Conservation (phyloP, 2,888 invertebrate species). For the Metacarcinus magister region DNA sequence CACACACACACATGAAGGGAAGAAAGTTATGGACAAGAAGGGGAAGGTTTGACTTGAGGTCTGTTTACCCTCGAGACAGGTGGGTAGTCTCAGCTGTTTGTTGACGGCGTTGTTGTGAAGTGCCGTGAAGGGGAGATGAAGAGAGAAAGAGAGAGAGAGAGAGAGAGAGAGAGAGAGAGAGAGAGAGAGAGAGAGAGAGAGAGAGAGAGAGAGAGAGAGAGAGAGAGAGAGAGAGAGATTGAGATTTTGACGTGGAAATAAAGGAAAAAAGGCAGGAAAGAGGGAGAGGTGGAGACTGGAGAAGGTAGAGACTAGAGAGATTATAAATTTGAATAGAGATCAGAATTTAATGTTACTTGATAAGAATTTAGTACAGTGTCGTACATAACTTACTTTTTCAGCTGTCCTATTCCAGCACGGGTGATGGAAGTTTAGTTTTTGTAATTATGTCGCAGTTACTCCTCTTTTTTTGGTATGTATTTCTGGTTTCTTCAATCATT, state of each 20-base stretch:
- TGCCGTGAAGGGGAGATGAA: neutral
- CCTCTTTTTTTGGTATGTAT: too few relatives aligned
- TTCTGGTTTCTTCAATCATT: too few relatives aligned
- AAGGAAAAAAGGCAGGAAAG: neutral
- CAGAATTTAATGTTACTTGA: too few relatives aligned
- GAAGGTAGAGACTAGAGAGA: neutral
- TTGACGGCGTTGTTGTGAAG: neutral
- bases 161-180: constrained; percentile 1
- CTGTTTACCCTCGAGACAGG: neutral
- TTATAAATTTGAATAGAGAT: too few relatives aligned
- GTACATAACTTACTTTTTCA: too few relatives aligned
- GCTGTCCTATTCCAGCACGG: too few relatives aligned
- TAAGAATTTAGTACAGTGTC: too few relatives aligned
- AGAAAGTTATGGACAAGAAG: neutral
- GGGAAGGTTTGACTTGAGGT: neutral
- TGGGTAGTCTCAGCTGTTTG: neutral
- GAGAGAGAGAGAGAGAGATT: too few relatives aligned
- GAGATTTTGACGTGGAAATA: too few relatives aligned
- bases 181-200: neutral
- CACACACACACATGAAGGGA: neutral
- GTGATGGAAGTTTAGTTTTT: too few relatives aligned
- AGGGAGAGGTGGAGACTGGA: too few relatives aligned
- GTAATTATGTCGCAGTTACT: too few relatives aligned
- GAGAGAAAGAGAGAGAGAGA: constrained; percentile 26
- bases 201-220: neutral